Conservation (phyloP, 2,797 vertebrate species). For the Enteromius paludinosus region DNA sequence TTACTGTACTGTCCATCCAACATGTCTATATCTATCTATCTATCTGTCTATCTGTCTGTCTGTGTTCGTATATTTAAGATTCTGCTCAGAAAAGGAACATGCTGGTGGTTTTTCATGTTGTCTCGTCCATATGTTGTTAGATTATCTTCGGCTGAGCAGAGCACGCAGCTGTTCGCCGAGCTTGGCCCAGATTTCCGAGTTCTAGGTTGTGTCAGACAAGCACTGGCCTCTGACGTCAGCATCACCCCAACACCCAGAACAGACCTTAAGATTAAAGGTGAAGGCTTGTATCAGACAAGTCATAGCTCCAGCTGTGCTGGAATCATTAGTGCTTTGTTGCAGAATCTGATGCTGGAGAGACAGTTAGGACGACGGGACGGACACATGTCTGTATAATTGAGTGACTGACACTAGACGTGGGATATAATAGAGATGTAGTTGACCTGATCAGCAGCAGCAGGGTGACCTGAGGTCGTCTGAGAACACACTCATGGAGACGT, state of each 20-base stretch:
- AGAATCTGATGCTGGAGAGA: neutral
- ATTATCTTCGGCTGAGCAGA: conserved; percentile 71
- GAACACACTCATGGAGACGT: neutral
- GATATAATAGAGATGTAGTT: conserved; percentile 20
- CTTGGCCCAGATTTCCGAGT: conserved; percentile 73
- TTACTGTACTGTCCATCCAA: too few relatives aligned
- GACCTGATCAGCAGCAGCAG: neutral
- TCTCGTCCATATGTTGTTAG: conserved; percentile 64
- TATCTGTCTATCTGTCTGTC: too few relatives aligned
- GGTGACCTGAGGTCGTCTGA: conserved; percentile 10
- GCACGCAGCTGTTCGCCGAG: conserved; percentile 63
- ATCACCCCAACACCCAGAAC: conserved; percentile 63
- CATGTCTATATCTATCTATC: too few relatives aligned
- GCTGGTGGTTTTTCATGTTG: neutral
- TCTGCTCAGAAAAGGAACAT: too few relatives aligned
- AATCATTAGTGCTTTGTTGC: neutral
- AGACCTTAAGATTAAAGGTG: conserved; percentile 40
- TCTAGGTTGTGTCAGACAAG: conserved; percentile 61
- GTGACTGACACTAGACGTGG: neutral
- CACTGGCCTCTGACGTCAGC: conserved; percentile 68
- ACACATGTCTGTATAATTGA: neutral
- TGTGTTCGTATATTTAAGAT: too few relatives aligned
- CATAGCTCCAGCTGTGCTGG: neutral
- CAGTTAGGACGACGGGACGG: neutral
- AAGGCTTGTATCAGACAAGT: neutral